Percentiles rank a stretch among this genome's conserved stretches.
phyloP scores from a whole-genome alignment of 2,888 invertebrate genomes.

The Drosophila sordidula region DNA sequence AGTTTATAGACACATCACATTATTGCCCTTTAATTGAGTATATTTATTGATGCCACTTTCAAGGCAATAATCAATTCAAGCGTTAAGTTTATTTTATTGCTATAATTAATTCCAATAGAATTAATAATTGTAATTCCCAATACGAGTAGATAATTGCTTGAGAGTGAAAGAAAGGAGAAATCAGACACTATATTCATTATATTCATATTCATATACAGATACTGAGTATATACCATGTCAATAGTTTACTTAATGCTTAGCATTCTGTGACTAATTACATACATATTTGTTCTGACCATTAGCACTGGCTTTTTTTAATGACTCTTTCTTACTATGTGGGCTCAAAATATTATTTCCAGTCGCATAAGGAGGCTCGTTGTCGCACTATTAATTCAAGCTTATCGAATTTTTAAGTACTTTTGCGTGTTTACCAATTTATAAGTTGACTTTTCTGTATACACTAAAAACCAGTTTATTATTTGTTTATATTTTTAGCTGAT shows the following conservation, averaged over 20 bases:
- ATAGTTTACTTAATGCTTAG: constrained; percentile 18
- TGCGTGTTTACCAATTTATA: constrained; percentile 2
- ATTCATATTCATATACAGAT: background rate
- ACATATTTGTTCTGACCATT: constrained; percentile 28
- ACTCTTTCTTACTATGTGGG: background rate
- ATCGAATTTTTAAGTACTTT: constrained; percentile 7
- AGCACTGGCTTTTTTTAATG: constrained; percentile 24
- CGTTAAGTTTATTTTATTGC: background rate
- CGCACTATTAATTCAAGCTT: constrained; percentile 4
- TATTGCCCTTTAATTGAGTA: background rate
- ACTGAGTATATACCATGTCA: background rate
- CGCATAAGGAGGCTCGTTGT: background rate
- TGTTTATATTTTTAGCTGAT: constrained; percentile 18
- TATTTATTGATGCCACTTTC: background rate
- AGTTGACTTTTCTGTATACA: background rate
- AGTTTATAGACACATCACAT: background rate
- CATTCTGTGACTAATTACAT: constrained; percentile 24
- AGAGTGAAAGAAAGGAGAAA: no score
- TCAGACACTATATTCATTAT: background rate
- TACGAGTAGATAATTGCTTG: no score
- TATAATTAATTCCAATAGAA: background rate
- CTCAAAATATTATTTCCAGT: constrained; percentile 7
- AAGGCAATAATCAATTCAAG: background rate
- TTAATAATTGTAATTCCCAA: no score
- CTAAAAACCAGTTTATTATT: constrained; percentile 28